Evolutionary conservation across 2,888 invertebrate species (phyloP), one percentile per base, ranked within the genome.

Genomic region (Cataglyphis livida): DNA sequence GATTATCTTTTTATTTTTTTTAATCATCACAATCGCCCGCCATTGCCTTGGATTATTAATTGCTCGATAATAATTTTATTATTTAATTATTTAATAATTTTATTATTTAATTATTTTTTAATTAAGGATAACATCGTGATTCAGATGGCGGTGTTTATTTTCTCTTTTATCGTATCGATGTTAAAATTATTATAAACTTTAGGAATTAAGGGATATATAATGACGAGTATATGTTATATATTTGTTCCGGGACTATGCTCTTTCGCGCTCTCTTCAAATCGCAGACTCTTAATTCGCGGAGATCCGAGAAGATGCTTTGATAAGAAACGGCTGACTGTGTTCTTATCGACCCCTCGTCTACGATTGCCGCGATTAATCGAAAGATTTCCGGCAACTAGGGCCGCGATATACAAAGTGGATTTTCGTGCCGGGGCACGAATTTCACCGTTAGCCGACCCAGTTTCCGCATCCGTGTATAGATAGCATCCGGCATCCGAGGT

Each of bases 391-490:
- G 66, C 70, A 71, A 51, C 86, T 84, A 83, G 83, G 84, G 83
- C 73, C 83, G 76, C 71, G 74, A 78, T 78, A 82, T 74, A 51
- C 51, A 86, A 78, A 90, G 88, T 86, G 89, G 85, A 88, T 87
- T 87, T 87, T 88, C 87, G 85, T 88, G 87, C 85, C 85, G 85
- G 66, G 66, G 82, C 85, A 78, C 75, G 83, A 84, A 82, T 85
- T 90, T 91, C 88, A 91, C 91, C 91, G 91, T 91, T 91, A 91
- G 64, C 51, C 90, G 91, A 90, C 91, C 91, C 91, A 91, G 90
- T 91, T 91, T 89, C 79, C 86, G 84, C 57, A 70, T 70, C 68
- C 66, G 75, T 35, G 54, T 79, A 62, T 83, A 82, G 84, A 83
- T 64, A 73, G 79, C 57, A 82, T 61, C 74, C 57, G 65, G 61